Evolutionary conservation across 2,113 vertebrate species (phyloP).

Genomic region (Jacana jacana): DNA sequence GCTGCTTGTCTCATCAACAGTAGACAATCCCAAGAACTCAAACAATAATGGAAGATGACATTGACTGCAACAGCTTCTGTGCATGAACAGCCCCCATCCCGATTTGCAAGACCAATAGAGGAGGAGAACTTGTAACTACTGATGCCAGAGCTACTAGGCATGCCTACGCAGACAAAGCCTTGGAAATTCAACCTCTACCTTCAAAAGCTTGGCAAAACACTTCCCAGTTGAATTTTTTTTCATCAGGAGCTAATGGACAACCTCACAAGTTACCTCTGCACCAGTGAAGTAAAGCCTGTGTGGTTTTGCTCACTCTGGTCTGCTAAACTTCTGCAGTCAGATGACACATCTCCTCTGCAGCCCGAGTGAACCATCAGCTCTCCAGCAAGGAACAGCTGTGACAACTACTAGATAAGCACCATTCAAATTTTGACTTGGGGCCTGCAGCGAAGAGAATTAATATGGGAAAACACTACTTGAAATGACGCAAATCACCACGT

Average conservation of each 20-base stretch:
- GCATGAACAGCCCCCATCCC: background rate
- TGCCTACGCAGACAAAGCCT: background rate
- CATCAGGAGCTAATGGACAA: background rate
- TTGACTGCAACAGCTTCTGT: rapidly evolving
- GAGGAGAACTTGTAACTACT: background rate
- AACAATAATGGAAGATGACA: background rate
- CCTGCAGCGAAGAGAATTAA: background rate
- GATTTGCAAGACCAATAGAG: background rate
- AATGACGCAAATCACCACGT: background rate
- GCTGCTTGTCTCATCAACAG: background rate
- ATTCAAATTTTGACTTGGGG: background rate
- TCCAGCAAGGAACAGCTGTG: background rate
- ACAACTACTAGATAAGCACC: background rate
- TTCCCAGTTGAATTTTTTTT: background rate
- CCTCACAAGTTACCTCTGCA: background rate
- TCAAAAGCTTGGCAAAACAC: background rate
- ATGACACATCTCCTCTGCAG: background rate
- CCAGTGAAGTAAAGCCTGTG: background rate
- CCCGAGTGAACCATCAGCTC: background rate
- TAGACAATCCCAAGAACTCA: background rate
- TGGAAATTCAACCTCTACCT: background rate
- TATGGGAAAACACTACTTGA: background rate
- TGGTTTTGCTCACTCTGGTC: background rate
- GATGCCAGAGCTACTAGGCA: background rate
- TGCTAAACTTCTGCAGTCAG: background rate